Conservation (phyloP, 1,140 invertebrate genomes). For the Hycleus phaleratus region DNA sequence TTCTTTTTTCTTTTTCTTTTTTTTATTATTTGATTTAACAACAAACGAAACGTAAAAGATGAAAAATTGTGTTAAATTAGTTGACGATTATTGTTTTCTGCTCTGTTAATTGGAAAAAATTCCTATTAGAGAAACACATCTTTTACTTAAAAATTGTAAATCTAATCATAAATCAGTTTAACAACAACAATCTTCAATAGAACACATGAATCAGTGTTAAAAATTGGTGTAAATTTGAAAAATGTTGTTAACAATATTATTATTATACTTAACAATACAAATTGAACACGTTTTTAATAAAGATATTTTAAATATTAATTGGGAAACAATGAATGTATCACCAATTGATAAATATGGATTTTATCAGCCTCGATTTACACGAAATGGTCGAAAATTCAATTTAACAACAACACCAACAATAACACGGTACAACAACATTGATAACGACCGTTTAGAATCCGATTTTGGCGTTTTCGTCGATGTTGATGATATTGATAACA, state of each 20-base stretch:
- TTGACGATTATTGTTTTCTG: not conserved
- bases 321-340: not conserved
- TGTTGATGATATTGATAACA: too few species aligned
- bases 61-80: too few species aligned
- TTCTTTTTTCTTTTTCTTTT: too few species aligned
- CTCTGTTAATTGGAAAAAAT: conserved; percentile 1
- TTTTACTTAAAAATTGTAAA: not conserved
- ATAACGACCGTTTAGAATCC: conserved; percentile 9
- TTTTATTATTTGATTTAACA: too few species aligned
- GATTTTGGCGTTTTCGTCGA: conserved; percentile 9
- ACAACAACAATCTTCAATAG: not conserved
- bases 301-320: not conserved
- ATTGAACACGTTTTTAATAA: not conserved
- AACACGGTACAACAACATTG: not conserved
- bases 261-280: not conserved
- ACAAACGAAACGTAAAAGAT: too few species aligned
- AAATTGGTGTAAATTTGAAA: not conserved
- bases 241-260: not conserved
- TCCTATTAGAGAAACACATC: not conserved
- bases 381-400: not conserved
- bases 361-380: too few species aligned
- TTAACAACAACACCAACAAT: not conserved
- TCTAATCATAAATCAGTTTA: not conserved
- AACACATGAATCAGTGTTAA: not conserved
- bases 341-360: too few species aligned